Evolutionary conservation across 2,888 invertebrate genomes (phyloP), one percentile per base, ranked within the genome.

Genomic region (Lottia gigantea): DNA sequence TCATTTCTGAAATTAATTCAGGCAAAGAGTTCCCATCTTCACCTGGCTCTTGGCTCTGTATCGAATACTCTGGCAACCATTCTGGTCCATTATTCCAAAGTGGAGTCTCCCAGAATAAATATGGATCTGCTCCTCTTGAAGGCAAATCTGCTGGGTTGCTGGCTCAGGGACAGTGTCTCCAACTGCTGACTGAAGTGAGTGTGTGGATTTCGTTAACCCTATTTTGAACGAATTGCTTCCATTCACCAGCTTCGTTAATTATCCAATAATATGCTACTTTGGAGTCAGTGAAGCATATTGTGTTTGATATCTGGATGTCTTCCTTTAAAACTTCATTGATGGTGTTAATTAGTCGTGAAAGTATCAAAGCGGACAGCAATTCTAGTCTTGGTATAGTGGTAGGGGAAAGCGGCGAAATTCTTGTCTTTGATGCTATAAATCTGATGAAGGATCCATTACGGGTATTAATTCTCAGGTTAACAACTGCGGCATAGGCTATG

Each of bases 221-320:
- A 19, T 49, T 49, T 49, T 49, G 19, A 49, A 49, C 49, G 49
- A 49, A 49, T 49, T 49, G 49, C 49, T n/a, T 49, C 49, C 49
- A 49, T 49, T n/a, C 49, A 16, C 19, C 19, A 0, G 49, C 19
- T 49, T 49, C 0, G 49, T 49, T 49, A 19, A 49, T 19, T n/a
- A 49, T 49, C 49, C 49, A n/a, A 49, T 49, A 49, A 6, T n/a
- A 49, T 19, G 49, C 49, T 6, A 49, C 49, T 19, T 49, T 49
- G 16, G 49, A 49, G 49, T 49, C 49, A 6, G n/a, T 49, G 15
- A n/a, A 49, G 19, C 49, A n/a, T 19, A 49, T 19, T 14, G 8
- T 12, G 19, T 49, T 49, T 6, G 16, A 16, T 16, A 49, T n/a
- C 19, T 49, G 16, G n/a, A 19, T 14, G 0, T 49, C n/a, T 16